A percentile compares a stretch with the other conserved stretches of the same genome.
These are phyloP conservation scores for Campoplex capitator DNA, from an alignment of 2,888 invertebrate genomes.

Conservation along the genomic window DNA sequence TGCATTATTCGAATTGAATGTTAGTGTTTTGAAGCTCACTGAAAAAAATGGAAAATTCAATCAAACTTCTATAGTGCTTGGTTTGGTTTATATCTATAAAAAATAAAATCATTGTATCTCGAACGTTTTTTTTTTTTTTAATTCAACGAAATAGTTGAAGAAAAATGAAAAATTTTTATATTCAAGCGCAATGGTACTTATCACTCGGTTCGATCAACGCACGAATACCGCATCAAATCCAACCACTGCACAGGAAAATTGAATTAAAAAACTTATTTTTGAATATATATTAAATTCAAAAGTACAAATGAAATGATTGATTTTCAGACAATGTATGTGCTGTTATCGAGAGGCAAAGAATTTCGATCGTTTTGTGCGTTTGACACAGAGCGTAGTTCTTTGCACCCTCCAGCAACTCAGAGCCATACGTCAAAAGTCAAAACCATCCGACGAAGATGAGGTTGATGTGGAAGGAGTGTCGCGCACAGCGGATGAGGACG, in stretches of 20 bases:
- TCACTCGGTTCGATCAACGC: no score
- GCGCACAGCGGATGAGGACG: slow-evolving; percentile 77
- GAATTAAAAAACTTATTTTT: neutral
- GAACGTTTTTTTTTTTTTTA: neutral
- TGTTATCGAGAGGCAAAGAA: slow-evolving; percentile 97
- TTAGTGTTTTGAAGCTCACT: neutral
- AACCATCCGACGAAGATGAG: slow-evolving; percentile 60
- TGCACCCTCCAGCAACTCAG: slow-evolving; percentile 93
- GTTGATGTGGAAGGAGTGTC: slow-evolving; percentile 13
- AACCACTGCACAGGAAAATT: neutral
- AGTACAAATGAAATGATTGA: neutral
- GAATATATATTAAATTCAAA: no score
- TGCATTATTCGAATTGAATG: neutral
- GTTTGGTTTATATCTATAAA: neutral
- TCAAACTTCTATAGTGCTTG: neutral
- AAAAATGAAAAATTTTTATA: neutral
- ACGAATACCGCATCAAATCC: neutral
- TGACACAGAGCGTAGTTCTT: slow-evolving; percentile 94
- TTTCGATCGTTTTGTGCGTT: slow-evolving; percentile 94
- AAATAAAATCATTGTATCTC: neutral
- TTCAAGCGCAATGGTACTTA: neutral
- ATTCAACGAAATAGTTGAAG: neutral
- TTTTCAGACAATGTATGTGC: slow-evolving; percentile 95
- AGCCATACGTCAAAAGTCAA: slow-evolving; percentile 86
- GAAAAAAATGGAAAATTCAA: neutral